A percentile compares a stretch with the other conserved stretches of the same genome.
phyloP scores from a whole-genome alignment of 2,113 vertebrate species.

The Aplodontia rufa region DNA sequence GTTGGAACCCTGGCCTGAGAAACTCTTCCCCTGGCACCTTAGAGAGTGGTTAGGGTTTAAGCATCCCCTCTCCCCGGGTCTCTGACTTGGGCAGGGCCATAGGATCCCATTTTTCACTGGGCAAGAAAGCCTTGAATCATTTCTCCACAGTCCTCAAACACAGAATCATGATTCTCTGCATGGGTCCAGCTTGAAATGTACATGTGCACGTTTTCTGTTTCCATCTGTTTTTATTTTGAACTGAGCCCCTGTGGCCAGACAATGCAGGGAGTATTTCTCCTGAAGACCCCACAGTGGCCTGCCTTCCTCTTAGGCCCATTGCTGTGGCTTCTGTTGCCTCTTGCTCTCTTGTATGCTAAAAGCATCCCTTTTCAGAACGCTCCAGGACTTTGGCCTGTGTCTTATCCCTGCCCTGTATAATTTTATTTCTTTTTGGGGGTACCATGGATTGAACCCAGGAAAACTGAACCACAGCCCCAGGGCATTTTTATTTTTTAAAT shows the following conservation, averaged over 20 bases:
- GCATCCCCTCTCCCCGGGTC: background rate
- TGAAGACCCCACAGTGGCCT: background rate
- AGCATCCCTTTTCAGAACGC: background rate
- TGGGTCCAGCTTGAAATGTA: conserved; percentile 61
- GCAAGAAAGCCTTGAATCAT: conserved; percentile 59
- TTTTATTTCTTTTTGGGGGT: too few relatives aligned
- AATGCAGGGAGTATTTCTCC: conserved; percentile 76
- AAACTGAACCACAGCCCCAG: too few relatives aligned
- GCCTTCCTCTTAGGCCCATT: conserved; percentile 58
- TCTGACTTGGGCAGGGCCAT: conserved; percentile 63
- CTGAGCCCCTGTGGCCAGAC: conserved; percentile 54
- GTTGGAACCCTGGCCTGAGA: background rate
- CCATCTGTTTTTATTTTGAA: conserved; percentile 68
- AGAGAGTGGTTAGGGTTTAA: background rate
- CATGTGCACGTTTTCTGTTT: conserved; percentile 58
- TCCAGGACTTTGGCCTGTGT: background rate
- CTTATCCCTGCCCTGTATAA: background rate
- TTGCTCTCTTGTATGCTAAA: background rate
- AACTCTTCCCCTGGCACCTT: background rate
- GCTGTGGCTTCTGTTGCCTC: background rate
- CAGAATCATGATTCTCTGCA: conserved; percentile 50
- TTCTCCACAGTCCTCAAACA: conserved; percentile 33
- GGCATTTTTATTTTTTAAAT: too few relatives aligned
- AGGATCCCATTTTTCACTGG: conserved; percentile 68
- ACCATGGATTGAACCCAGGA: too few relatives aligned